Conservation (phyloP, 2,113 vertebrate species). For the Pampusana beccarii region DNA sequence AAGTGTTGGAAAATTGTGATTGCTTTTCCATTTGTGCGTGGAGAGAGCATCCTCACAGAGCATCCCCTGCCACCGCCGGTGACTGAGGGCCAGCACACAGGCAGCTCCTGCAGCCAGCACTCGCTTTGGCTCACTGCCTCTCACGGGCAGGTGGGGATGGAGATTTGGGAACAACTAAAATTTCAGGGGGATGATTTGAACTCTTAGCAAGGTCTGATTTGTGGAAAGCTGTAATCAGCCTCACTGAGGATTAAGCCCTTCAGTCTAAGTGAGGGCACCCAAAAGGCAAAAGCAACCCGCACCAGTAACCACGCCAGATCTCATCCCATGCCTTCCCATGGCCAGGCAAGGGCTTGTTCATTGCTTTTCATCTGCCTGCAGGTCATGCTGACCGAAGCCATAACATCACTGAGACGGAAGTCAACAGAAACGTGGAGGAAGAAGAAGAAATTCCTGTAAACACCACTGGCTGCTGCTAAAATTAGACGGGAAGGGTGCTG, state of each 20-base stretch:
- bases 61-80: not conserved
- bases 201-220: too few species aligned
- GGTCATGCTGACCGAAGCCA: not conserved
- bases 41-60: not conserved
- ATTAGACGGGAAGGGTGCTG: conserved; percentile 20
- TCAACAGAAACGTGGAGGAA: conserved; percentile 16
- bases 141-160: not conserved
- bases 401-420: not conserved
- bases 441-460: not conserved
- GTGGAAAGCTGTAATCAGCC: too few species aligned
- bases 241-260: too few species aligned
- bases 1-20: rapidly evolving
- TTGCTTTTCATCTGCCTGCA: too few species aligned
- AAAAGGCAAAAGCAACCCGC: too few species aligned
- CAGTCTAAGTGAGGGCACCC: too few species aligned
- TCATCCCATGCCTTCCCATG: too few species aligned
- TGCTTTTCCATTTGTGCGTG: not conserved
- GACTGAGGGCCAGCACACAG: rapidly evolving
- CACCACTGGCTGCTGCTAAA: conserved; percentile 30
- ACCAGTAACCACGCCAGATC: too few species aligned
- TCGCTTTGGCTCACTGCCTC: rapidly evolving
- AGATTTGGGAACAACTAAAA: not conserved
- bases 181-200: too few species aligned
- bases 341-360: too few species aligned
- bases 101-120: not conserved